Conservation (phyloP, 2,797 vertebrate genomes). For the Holocentrus rufus region DNA sequence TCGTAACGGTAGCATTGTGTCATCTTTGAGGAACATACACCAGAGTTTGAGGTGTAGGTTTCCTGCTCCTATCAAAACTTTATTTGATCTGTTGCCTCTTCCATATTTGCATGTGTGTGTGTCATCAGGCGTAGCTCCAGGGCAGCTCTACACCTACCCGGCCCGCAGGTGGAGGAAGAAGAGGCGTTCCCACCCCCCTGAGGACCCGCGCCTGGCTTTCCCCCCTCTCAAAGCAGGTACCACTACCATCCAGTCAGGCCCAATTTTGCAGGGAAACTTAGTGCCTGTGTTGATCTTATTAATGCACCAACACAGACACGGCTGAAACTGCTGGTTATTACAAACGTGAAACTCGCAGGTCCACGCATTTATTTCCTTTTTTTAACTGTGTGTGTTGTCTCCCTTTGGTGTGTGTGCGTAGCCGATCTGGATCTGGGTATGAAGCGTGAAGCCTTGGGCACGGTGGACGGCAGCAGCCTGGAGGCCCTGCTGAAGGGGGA, state of each 20-base stretch:
- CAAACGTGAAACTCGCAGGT: too few species aligned
- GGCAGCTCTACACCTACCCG: slow-evolving; percentile 96
- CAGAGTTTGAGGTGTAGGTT: not conserved
- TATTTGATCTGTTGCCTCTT: not conserved
- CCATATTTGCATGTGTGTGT: not conserved
- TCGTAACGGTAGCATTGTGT: not conserved
- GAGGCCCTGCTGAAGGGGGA: slow-evolving; percentile 93
- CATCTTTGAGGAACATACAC: not conserved
- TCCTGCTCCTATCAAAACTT: not conserved
- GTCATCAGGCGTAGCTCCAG: slow-evolving; percentile 88
- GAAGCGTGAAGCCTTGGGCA: slow-evolving; percentile 90
- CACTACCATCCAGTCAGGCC: too few species aligned
- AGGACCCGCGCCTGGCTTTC: slow-evolving; percentile 93
- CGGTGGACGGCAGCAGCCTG: slow-evolving; percentile 93
- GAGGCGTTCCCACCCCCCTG: slow-evolving; percentile 92
- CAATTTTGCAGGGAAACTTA: too few species aligned
- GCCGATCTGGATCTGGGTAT: slow-evolving; percentile 84
- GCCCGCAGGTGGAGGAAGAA: slow-evolving; percentile 97
- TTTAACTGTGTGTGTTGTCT: not conserved
- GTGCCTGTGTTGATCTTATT: too few species aligned
- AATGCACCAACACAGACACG: too few species aligned
- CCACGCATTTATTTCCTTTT: too few species aligned
- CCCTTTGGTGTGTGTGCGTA: slow-evolving; percentile 35
- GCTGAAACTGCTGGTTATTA: too few species aligned
- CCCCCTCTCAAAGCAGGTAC: slow-evolving; percentile 94